A percentile compares a stretch with the other conserved stretches of the same genome.
phyloP scores from a whole-genome alignment of 2,113 vertebrate genomes.

The Mixornis gularis region DNA sequence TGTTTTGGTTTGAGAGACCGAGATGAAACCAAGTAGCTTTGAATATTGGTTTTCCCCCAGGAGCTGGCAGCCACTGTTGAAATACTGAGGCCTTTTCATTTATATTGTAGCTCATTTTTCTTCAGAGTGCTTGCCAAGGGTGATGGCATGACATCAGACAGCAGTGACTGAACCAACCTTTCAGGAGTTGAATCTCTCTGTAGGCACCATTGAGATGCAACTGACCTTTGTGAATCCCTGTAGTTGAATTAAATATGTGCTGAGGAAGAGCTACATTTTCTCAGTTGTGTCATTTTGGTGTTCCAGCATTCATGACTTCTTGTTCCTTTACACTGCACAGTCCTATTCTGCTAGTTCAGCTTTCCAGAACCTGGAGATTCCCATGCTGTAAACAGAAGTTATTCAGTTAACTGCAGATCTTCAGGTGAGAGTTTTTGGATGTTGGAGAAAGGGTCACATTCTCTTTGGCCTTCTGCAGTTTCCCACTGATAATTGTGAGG shows the following conservation, averaged over 20 bases:
- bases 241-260: not conserved
- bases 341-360: not conserved
- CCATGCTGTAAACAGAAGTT: not conserved
- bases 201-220: not conserved
- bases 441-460: rapidly evolving
- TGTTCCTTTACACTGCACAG: not conserved
- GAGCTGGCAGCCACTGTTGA: not conserved
- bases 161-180: not conserved
- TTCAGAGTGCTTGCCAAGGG: not conserved
- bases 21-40: not conserved
- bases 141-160: not conserved
- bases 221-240: not conserved
- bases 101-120: not conserved
- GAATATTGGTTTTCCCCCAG: not conserved
- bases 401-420: not conserved
- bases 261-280: not conserved
- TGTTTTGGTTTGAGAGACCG: not conserved
- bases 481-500: not conserved
- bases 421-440: not conserved
- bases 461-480: not conserved
- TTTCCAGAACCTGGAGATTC: not conserved
- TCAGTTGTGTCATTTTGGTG: not conserved
- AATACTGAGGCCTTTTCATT: not conserved
- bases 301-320: not conserved
- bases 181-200: not conserved